A percentile compares a stretch with the other conserved stretches of the same genome.
Evolutionary conservation across 2,888 invertebrate species (phyloP).

Genomic region (Hirtodrosophila cameraria): DNA sequence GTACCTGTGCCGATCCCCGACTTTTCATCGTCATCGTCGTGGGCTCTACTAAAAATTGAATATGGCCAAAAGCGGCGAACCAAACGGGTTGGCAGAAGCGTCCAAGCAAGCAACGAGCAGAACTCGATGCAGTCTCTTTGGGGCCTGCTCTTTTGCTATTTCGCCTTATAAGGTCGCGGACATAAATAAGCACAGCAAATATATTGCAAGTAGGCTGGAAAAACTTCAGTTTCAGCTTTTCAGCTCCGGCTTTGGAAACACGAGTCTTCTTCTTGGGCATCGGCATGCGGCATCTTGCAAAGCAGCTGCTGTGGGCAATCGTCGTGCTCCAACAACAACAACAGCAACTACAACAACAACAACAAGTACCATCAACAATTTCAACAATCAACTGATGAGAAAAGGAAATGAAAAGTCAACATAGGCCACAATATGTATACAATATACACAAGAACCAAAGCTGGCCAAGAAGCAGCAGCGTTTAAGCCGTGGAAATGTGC

Average conservation of each 20-base stretch:
- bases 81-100: conserved; percentile 32
- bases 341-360: conserved; percentile 9
- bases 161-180: conserved; percentile 76
- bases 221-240: conserved; percentile 12
- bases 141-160: conserved; percentile 67
- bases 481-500: conserved; percentile 50
- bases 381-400: conserved; percentile 78
- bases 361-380: conserved; percentile 63
- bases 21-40: no score
- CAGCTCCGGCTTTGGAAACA: conserved; percentile 3
- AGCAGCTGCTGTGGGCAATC: conserved; percentile 57
- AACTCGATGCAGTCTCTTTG: conserved; percentile 14
- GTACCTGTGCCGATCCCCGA: conserved; percentile 44
- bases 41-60: conserved; percentile 58
- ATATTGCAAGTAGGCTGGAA: conserved; percentile 52
- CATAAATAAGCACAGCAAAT: conserved; percentile 75
- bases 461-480: conserved; percentile 2
- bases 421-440: conserved; percentile 62
- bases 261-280: conserved; percentile 39
- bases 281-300: conserved; percentile 56
- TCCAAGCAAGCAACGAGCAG: conserved; percentile 2
- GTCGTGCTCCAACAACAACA: conserved; percentile 41
- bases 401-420: conserved; percentile 80
- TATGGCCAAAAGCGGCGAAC: conserved; percentile 73
- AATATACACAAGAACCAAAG: conserved; percentile 38